These are phyloP conservation scores for Ctenicera cuprea DNA, from an alignment of 2,888 invertebrate species.

Conservation along the genomic window DNA sequence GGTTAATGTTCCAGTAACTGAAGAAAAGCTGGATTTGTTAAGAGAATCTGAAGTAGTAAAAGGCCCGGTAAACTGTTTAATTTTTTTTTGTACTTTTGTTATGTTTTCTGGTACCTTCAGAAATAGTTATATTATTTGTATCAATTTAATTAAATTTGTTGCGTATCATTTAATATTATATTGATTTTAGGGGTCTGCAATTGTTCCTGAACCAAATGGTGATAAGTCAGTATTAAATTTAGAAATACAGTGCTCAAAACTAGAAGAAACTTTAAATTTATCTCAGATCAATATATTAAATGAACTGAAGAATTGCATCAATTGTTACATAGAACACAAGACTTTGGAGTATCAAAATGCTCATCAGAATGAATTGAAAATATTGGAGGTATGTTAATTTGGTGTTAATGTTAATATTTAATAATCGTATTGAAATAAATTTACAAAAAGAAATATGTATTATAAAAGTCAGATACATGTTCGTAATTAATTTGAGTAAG, in stretches of 20 bases:
- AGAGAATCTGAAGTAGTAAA: background rate
- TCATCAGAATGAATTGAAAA: constrained; percentile 60
- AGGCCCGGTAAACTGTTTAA: background rate
- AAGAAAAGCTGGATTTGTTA: background rate
- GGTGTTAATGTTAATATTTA: background rate
- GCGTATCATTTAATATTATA: background rate
- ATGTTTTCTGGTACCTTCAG: too few relatives aligned
- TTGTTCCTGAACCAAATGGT: background rate
- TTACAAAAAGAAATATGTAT: too few relatives aligned
- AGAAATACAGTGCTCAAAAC: constrained; percentile 57
- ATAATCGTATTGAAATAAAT: background rate
- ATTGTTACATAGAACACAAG: constrained; percentile 58
- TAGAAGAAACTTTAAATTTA: constrained; percentile 58
- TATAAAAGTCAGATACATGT: too few relatives aligned
- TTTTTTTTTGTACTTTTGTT: too few relatives aligned
- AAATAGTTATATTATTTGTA: background rate
- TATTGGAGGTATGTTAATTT: constrained; percentile 61
- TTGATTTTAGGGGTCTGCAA: background rate
- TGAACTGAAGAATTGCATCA: constrained; percentile 62
- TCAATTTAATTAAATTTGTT: background rate
- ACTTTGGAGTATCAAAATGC: constrained; percentile 55
- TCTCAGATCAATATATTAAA: constrained; percentile 58
- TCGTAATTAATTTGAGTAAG: too few relatives aligned
- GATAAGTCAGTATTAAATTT: constrained; percentile 48
- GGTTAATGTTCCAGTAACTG: background rate